Evolutionary conservation across 2,888 invertebrate species (phyloP).

Genomic region (Troilus luridus): DNA sequence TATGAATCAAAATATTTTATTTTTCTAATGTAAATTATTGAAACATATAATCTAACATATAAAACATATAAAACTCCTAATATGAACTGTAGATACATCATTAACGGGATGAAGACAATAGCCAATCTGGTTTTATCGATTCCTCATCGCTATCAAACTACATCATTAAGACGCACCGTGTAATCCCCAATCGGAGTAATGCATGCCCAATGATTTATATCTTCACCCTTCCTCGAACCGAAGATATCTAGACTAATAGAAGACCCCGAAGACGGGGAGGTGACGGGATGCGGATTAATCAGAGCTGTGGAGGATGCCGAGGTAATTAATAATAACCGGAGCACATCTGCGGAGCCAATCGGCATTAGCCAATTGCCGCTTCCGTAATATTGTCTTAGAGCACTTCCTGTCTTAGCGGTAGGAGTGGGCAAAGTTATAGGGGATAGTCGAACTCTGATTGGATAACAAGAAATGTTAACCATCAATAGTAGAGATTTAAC

Average conservation of each 20-base stretch:
- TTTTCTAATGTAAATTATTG: no score
- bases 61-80: no score
- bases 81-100: no score
- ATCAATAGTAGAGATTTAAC: no score
- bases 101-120: neutral
- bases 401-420: no score
- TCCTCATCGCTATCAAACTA: neutral
- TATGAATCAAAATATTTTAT: no score
- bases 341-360: constrained; percentile 29
- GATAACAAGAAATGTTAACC: neutral
- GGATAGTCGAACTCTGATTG: neutral
- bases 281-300: constrained; percentile 22
- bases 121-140: neutral
- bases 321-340: constrained; percentile 42
- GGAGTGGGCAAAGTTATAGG: neutral
- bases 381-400: neutral
- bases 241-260: constrained; percentile 14
- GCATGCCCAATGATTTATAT: neutral
- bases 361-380: constrained; percentile 15
- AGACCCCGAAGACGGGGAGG: constrained; percentile 31
- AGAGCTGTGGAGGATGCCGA: neutral
- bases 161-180: neutral
- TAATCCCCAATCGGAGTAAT: neutral
- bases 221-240: neutral
- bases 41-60: no score